Percentiles rank a stretch among this genome's conserved stretches.
Conservation (phyloP, 2,113 vertebrate species). For the Atrichornis clamosus region DNA sequence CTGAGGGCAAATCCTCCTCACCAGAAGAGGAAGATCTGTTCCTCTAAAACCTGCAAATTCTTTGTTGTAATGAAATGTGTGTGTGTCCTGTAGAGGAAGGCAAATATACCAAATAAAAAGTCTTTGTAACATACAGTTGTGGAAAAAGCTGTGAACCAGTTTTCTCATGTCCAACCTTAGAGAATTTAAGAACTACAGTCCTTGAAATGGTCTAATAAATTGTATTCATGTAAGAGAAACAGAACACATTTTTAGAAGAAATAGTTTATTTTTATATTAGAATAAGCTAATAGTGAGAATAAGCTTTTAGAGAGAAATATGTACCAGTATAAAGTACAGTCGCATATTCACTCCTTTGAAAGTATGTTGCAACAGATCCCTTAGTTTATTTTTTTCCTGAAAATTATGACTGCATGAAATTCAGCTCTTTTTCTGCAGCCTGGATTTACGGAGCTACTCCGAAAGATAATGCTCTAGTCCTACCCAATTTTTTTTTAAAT, state of each 20-base stretch:
- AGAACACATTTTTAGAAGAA: not conserved
- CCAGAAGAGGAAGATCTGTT: constrained; percentile 62
- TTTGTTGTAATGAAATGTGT: constrained; percentile 70
- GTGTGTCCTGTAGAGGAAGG: constrained; percentile 48
- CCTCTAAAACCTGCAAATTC: constrained; percentile 50
- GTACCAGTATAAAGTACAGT: accelerated
- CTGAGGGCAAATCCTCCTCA: constrained; percentile 69
- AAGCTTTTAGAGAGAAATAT: not conserved
- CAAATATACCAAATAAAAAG: not conserved
- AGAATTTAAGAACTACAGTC: not conserved
- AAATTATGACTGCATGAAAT: not conserved
- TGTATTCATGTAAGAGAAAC: not conserved
- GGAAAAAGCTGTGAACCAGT: not conserved
- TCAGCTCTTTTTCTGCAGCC: not conserved
- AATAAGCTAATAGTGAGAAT: not conserved
- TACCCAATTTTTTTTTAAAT: not conserved
- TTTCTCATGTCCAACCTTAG: not conserved
- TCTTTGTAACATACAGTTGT: not conserved
- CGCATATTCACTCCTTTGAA: not conserved
- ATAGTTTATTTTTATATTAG: not conserved
- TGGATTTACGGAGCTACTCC: not conserved
- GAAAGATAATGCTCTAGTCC: not conserved
- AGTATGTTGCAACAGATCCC: not conserved
- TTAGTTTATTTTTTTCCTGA: not conserved
- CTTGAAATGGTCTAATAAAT: not conserved